A percentile compares a stretch with the other conserved stretches of the same genome.
These are phyloP conservation scores for Apis dorsata DNA, from an alignment of 1,140 invertebrate species.

Conservation along the genomic window DNA sequence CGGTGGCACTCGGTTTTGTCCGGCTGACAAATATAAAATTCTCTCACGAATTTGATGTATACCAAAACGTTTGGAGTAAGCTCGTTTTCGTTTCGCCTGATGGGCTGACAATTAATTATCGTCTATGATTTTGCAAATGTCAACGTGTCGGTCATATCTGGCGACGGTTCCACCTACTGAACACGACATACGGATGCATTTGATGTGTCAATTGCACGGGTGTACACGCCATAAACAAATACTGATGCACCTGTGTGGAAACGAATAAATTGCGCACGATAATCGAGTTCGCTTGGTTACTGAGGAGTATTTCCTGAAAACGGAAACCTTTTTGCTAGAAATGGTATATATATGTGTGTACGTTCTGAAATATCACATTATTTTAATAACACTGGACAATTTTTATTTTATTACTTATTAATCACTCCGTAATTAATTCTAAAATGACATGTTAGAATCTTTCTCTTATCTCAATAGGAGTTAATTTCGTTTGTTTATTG, in stretches of 20 bases:
- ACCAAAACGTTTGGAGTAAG: not conserved
- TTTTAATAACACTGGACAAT: not conserved
- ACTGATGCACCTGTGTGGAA: not conserved
- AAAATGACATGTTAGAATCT: not conserved
- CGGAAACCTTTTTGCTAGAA: too few species aligned
- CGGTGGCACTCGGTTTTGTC: not conserved
- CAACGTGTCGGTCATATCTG: constrained; percentile 30
- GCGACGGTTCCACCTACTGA: constrained; percentile 20
- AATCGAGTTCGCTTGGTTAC: not conserved
- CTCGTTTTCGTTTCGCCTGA: constrained; percentile 18
- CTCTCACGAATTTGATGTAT: not conserved
- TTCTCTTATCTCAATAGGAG: too few species aligned
- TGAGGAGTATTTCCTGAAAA: not conserved
- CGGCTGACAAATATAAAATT: constrained; percentile 7
- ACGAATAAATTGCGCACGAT: constrained; percentile 1
- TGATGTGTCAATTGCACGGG: constrained; percentile 36
- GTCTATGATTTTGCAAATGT: constrained; percentile 44
- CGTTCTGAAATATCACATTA: not conserved
- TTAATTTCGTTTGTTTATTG: too few species aligned
- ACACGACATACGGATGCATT: constrained; percentile 27
- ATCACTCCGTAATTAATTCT: not conserved
- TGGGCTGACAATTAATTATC: constrained; percentile 43
- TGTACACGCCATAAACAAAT: constrained; percentile 40
- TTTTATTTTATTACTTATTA: not conserved
- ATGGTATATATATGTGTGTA: not conserved